Evolutionary conservation across 2,888 invertebrate species (phyloP).

Genomic region (Busseola fusca): DNA sequence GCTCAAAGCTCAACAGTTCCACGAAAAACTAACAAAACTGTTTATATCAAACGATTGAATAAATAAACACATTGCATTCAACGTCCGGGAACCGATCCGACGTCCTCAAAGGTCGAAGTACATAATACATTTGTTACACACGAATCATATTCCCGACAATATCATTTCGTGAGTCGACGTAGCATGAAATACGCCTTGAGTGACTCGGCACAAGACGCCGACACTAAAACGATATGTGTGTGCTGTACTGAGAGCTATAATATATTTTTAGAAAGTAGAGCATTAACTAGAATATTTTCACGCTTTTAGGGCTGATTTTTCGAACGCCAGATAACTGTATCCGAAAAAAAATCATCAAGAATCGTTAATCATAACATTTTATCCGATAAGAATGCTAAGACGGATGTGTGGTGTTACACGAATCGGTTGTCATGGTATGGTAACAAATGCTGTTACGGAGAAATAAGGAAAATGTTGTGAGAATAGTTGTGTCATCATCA

Average conservation of each 20-base stretch:
- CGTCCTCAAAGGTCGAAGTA: constrained; percentile 61
- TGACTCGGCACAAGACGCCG: constrained; percentile 87
- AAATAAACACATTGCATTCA: constrained; percentile 50
- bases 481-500: too few relatives aligned
- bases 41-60: constrained; percentile 40
- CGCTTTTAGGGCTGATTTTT: too few relatives aligned
- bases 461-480: too few relatives aligned
- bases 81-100: constrained; percentile 44
- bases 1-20: constrained; percentile 14
- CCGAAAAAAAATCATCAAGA: too few relatives aligned
- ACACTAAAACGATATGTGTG: constrained; percentile 71
- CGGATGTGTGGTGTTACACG: too few relatives aligned
- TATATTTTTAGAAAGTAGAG: not conserved
- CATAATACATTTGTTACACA: constrained; percentile 86
- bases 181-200: constrained; percentile 88
- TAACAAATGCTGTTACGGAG: too few relatives aligned
- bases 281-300: not conserved
- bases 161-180: constrained; percentile 88
- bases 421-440: too few relatives aligned
- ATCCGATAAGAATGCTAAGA: too few relatives aligned
- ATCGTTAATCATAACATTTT: too few relatives aligned
- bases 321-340: too few relatives aligned
- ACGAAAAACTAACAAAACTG: constrained; percentile 23
- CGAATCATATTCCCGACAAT: constrained; percentile 87
- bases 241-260: constrained; percentile 57